These are phyloP conservation scores for Gila robusta DNA, from an alignment of 2,797 vertebrate genomes.

Conservation along the genomic window DNA sequence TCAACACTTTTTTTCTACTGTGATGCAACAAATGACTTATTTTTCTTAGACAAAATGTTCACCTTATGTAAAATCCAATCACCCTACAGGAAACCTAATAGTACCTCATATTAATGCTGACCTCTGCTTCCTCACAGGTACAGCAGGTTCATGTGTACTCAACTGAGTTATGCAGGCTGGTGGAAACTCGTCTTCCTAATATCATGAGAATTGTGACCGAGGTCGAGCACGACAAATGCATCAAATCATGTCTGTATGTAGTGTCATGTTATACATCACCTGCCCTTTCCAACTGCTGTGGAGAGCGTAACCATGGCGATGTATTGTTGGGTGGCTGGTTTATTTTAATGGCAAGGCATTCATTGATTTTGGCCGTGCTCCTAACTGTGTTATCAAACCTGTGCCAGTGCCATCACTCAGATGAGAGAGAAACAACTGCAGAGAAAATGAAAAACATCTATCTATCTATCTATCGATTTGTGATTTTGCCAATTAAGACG, in stretches of 20 bases:
- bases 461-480: not conserved
- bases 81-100: not conserved
- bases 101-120: slow-evolving; percentile 18
- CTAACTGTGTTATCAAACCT: not conserved
- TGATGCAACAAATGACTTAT: not conserved
- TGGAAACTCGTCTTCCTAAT: not conserved
- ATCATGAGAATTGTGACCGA: not conserved
- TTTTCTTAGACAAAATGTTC: not conserved
- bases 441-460: not conserved
- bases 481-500: not conserved
- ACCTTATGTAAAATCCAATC: slow-evolving; percentile 15
- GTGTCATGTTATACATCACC: slow-evolving; percentile 21
- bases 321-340: not conserved
- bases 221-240: not conserved
- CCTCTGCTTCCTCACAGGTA: not conserved
- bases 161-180: not conserved
- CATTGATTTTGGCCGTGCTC: not conserved
- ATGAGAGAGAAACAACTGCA: not conserved
- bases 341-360: not conserved
- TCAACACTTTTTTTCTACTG: not conserved
- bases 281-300: not conserved
- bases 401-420: not conserved
- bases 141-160: not conserved
- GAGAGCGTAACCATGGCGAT: slow-evolving; percentile 13
- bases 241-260: slow-evolving; percentile 23